Evolutionary conservation across 2,888 invertebrate species (phyloP).

Genomic region (Papilio demoleus): DNA sequence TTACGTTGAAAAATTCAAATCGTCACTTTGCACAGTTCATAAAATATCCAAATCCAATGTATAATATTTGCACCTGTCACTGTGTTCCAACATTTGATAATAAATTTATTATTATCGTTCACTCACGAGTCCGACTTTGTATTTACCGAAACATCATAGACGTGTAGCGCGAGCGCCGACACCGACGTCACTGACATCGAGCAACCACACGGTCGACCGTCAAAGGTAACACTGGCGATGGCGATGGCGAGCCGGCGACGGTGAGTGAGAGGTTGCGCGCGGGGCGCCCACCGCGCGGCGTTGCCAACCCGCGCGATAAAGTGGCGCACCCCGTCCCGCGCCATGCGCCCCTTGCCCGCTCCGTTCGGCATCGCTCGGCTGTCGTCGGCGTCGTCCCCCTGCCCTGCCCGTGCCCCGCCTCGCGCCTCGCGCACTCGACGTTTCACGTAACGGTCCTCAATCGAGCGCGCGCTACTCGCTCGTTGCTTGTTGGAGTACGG

Average conservation of each 20-base stretch:
- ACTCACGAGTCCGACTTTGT: slow-evolving; percentile 80
- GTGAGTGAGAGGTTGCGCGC: slow-evolving; percentile 85
- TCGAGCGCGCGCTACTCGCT: slow-evolving; percentile 68
- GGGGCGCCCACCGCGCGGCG: slow-evolving; percentile 81
- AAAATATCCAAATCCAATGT: slow-evolving; percentile 77
- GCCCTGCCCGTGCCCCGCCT: slow-evolving; percentile 76
- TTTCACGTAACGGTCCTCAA: slow-evolving; percentile 84
- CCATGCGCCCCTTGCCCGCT: slow-evolving; percentile 77
- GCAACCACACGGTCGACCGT: slow-evolving; percentile 81
- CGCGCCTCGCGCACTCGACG: slow-evolving; percentile 77
- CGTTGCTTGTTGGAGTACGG: slow-evolving; percentile 70
- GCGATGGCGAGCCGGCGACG: slow-evolving; percentile 78
- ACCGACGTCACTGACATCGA: slow-evolving; percentile 81
- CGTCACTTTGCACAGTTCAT: slow-evolving; percentile 75
- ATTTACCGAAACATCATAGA: slow-evolving; percentile 81
- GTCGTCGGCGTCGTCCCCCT: slow-evolving; percentile 76
- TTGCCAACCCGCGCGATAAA: slow-evolving; percentile 83
- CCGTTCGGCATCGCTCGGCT: slow-evolving; percentile 77
- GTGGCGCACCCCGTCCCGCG: slow-evolving; percentile 80
- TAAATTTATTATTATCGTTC: slow-evolving; percentile 76
- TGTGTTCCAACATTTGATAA: slow-evolving; percentile 87
- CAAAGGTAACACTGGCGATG: slow-evolving; percentile 84
- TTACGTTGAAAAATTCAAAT: slow-evolving; percentile 66
- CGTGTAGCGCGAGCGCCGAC: slow-evolving; percentile 82
- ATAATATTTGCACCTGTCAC: slow-evolving; percentile 83